These are phyloP conservation scores for Yasuhikotakia modesta DNA, from an alignment of 2,797 vertebrate genomes.

Conservation along the genomic window DNA sequence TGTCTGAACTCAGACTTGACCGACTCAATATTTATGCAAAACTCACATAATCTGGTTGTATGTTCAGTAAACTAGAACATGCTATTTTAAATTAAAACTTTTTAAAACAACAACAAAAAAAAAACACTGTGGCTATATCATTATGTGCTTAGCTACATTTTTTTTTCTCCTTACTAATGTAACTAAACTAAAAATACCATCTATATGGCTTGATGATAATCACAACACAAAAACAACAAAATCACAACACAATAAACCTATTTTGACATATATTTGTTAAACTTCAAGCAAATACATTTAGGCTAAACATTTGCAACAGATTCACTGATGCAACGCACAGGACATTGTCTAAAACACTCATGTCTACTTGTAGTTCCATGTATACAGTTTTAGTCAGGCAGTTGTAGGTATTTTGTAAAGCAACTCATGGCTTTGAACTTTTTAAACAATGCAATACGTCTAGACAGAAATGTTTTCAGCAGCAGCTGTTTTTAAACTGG, in stretches of 20 bases:
- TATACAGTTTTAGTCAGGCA: background rate
- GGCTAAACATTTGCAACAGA: background rate
- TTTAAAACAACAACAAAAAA: no score
- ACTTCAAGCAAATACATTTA: no score
- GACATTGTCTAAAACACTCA: background rate
- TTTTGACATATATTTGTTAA: no score
- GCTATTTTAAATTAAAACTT: no score
- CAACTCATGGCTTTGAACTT: background rate
- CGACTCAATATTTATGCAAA: conserved; percentile 64
- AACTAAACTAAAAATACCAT: no score
- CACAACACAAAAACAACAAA: no score
- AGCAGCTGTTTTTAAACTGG: conserved; percentile 43
- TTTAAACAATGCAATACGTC: background rate
- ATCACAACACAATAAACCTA: no score
- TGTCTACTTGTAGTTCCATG: background rate
- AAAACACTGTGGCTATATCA: no score
- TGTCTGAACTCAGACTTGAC: conserved; percentile 31
- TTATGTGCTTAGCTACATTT: no score
- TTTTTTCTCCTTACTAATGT: no score
- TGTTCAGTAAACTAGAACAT: no score
- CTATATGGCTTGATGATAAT: no score
- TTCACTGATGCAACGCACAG: background rate
- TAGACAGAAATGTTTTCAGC: background rate
- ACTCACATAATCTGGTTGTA: conserved; percentile 28
- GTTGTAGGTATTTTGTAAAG: background rate